Base-by-base conservation (phyloP, 2,797 vertebrate genomes). In the Paguma larvata region DNA sequence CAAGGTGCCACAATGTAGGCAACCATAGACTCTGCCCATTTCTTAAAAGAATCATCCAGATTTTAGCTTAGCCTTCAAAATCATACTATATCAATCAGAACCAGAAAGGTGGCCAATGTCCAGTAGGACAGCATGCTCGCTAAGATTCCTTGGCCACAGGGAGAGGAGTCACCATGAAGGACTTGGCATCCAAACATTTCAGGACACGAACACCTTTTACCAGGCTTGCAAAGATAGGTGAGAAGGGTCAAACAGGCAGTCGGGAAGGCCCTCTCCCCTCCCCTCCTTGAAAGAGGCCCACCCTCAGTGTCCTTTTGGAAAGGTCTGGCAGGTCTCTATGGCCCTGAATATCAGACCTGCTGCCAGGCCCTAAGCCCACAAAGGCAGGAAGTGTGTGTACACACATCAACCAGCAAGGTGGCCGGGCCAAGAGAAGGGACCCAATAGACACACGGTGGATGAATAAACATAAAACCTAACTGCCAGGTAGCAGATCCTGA, bases 41-140 rank as follows among this genome's bases (percentile, higher is more conserved):
- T 77, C 30, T 79, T 82, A 65, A 87, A 94, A 89, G 70, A 91
- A 82, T 82, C 44, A 73, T 82, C 23, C 51, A 85, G 65, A 83
- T 75, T 97, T 89, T 53, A 86, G n/a, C 59, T 34, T 72, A 73
- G 32, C 23, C 67, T 93, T 89, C 80, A 78, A 90, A 92, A 85
- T 32, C 14, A 75, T 51, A 89, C 13, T 89, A 41, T 19, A 65
- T 93, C 87, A 62, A 1, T 72, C 59, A 93, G 85, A 94, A 89
- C 16, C 65, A 92, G 63, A 56, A 92, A 87, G 8, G 59, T 3
- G 13, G 77, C 44, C 93, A 77, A 91, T 8, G 41, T 70, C 59
- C 82, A 77, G 34, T 9, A 94, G 70, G 67, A 73, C 13, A 15
- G 27, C 0, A 6, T 27, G 25, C 23, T 93, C 46, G 53, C 67